These are phyloP conservation scores for Stegastes partitus DNA, from an alignment of 2,113 vertebrate species.

Conservation along the genomic window DNA sequence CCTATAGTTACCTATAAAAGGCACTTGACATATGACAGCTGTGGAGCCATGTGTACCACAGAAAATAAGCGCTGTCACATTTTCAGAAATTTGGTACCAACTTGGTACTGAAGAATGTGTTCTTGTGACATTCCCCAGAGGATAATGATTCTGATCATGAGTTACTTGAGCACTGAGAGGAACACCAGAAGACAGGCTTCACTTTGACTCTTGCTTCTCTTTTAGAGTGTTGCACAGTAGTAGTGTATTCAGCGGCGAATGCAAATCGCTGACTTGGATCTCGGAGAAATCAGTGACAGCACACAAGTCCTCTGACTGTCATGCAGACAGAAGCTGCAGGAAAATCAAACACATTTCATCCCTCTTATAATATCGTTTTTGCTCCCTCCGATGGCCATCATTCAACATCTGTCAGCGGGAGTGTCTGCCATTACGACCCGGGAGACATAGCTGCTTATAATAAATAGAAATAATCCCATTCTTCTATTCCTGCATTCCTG, in stretches of 20 bases:
- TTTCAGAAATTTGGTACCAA: no score
- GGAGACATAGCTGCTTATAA: neutral
- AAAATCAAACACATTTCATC: slow-evolving; percentile 17
- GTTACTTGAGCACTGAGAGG: neutral
- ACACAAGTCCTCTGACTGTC: neutral
- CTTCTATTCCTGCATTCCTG: slow-evolving; percentile 11
- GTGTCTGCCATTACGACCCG: neutral
- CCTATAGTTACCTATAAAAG: no score
- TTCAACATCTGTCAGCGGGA: slow-evolving; percentile 6
- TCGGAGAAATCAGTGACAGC: slow-evolving; percentile 7
- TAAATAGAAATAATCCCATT: neutral
- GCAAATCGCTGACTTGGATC: neutral
- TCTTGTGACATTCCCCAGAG: no score
- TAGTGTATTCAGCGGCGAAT: neutral
- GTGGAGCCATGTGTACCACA: no score
- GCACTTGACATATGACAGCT: no score
- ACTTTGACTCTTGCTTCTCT: neutral
- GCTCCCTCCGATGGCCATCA: neutral
- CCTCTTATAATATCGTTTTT: neutral
- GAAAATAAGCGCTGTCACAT: no score
- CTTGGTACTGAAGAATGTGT: no score
- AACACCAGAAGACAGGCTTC: neutral
- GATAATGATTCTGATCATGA: slow-evolving; percentile 9
- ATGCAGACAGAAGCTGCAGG: neutral
- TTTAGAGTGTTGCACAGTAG: neutral